Conservation (phyloP, 37 sponge, comb jelly and placozoan genomes). For the Aphrocallistes beatrix region DNA sequence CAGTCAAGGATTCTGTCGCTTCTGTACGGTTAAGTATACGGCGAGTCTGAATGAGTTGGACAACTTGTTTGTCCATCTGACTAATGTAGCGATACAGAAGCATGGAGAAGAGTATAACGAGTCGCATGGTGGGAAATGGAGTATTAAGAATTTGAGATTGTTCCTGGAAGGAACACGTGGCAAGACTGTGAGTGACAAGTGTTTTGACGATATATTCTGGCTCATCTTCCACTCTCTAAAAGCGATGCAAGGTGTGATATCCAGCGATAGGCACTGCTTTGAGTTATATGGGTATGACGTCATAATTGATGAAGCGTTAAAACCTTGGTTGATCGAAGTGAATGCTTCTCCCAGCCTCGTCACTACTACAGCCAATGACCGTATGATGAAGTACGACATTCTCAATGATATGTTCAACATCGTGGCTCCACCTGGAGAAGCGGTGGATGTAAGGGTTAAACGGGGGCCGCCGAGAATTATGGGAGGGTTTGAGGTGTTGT, state of each 20-base stretch:
- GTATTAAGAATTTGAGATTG: slow-evolving; percentile 57
- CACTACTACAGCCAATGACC: slow-evolving; percentile 76
- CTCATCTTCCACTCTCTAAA: slow-evolving; percentile 86
- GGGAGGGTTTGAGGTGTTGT: not conserved
- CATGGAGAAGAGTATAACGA: slow-evolving; percentile 93
- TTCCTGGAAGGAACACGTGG: slow-evolving; percentile 77
- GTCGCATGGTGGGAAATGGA: slow-evolving; percentile 97
- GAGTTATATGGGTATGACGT: slow-evolving; percentile 96
- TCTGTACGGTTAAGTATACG: slow-evolving; percentile 95
- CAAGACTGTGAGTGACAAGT: slow-evolving; percentile 60
- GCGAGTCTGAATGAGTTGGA: slow-evolving; percentile 65
- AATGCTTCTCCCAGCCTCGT: slow-evolving; percentile 92
- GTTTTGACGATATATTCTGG: slow-evolving; percentile 92
- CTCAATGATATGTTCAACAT: slow-evolving; percentile 81
- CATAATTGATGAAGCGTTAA: slow-evolving; percentile 72
- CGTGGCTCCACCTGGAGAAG: slow-evolving; percentile 53
- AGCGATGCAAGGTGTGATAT: slow-evolving; percentile 83
- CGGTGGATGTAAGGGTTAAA: not conserved
- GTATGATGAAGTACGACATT: slow-evolving; percentile 76
- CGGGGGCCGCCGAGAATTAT: not conserved
- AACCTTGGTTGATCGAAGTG: slow-evolving; percentile 98
- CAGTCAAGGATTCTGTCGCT: slow-evolving; percentile 86
- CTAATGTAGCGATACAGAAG: slow-evolving; percentile 95
- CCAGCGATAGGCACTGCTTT: slow-evolving; percentile 87
- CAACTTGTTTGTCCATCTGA: slow-evolving; percentile 93